Evolutionary conservation across 2,797 vertebrate genomes (phyloP).

Genomic region (Parotocinclus haroldoi): DNA sequence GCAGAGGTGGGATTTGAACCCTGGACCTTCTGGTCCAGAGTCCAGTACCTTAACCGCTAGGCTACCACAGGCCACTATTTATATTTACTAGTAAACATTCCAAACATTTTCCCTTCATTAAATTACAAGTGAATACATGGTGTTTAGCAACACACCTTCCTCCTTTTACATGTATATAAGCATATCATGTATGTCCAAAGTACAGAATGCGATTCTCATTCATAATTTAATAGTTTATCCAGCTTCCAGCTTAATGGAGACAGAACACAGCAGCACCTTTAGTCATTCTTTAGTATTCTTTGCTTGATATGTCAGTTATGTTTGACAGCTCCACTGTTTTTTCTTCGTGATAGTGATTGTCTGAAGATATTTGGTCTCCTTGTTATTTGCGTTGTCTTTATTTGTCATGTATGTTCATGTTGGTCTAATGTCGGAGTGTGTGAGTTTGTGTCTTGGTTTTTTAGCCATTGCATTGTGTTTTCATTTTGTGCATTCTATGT

Average conservation of each 20-base stretch:
- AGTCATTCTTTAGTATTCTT: background rate
- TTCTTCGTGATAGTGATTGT: background rate
- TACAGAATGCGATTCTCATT: background rate
- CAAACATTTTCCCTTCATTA: too few relatives aligned
- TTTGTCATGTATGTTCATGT: background rate
- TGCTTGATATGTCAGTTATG: background rate
- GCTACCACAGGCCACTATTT: too few relatives aligned
- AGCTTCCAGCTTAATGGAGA: too few relatives aligned
- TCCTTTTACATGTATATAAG: background rate
- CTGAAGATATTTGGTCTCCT: background rate
- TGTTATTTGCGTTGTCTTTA: background rate
- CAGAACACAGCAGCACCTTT: too few relatives aligned
- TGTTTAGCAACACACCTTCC: too few relatives aligned
- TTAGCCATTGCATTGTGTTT: background rate
- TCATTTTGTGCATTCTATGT: too few relatives aligned
- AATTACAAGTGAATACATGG: too few relatives aligned
- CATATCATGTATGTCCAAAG: background rate
- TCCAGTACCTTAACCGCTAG: too few relatives aligned
- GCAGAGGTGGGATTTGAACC: too few relatives aligned
- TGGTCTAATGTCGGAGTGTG: background rate
- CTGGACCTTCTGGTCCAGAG: too few relatives aligned
- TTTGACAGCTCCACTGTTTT: background rate
- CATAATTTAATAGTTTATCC: too few relatives aligned
- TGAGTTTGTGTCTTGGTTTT: background rate
- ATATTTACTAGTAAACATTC: too few relatives aligned